Evolutionary conservation across 2,113 vertebrate genomes (phyloP), one percentile per base, ranked within the genome.

Genomic region (Xenopus borealis): DNA sequence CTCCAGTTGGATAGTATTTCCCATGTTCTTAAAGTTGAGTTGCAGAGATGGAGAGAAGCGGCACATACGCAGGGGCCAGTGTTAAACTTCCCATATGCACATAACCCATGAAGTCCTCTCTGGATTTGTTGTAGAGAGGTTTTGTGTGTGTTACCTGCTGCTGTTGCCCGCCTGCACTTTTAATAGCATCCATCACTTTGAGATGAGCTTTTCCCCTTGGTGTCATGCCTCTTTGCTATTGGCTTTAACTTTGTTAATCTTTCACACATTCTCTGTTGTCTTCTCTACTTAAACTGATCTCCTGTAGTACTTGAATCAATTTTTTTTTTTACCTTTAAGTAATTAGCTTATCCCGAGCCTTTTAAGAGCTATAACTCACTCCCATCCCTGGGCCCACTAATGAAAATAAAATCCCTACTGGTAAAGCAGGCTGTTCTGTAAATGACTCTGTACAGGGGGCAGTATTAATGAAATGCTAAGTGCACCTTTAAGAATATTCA

Each of bases 391-490:
- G 58, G 23, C 33, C 45, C 3, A 17, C 66, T 75, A 75, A 75
- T 68, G 57, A 75, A 75, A 62, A 10, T 30, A 69, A n/a, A 62
- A 70, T 77, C 74, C 66, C 74, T 64, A 77, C 74, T 77, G 73
- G 47, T 70, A 70, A 62, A 77, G 17, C 17, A 59, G 63, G 59
- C 70, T 70, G 59, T 55, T 77, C 33, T 55, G 59, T 64, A 45
- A 77, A 77, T 77, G 23, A 63, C 19, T 77, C 74, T 70, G 74
- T 77, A 64, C 74, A 70, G 74, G 74, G 74, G 74, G 73, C 73
- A 62, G 23, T 62, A 45, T 69, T 75, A 75, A 75, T 69, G 73
- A 16, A 10, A 69, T 77, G 74, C 50, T 77, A 77, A 77, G 58
- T 64, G 52, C 47, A 63, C 66, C 74, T 77, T 69, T 77, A 70